Evolutionary conservation across 2,888 invertebrate genomes (phyloP), one percentile per base, ranked within the genome.

Genomic region (Melolontha melolontha): DNA sequence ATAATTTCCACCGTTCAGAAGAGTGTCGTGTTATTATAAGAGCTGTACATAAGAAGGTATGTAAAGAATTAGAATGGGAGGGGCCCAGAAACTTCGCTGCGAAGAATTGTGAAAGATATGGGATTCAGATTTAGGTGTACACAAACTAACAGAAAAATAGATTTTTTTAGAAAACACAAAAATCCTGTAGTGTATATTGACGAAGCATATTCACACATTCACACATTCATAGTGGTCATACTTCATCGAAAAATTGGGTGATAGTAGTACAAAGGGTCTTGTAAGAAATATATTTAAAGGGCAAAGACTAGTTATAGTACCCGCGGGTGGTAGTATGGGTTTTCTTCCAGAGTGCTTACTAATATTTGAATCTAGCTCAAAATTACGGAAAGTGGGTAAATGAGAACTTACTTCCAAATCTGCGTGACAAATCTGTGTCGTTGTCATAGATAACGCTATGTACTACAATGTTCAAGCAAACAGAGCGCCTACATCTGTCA

Each of bases 51-150:
- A 29, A 29, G 29, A 29, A 29, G 29, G 4, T 29, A 6, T 6
- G 29, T 29, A 29, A 5, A 29, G 29, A 29, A 29, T 29, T 29
- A 29, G 4, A 29, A 29, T 29, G 29, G 29, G 29, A 29, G 29
- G 29, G 29, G 16, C 5, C 8, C 8, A 47, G 29, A 29, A 29
- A 29, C 29, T 29, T 29, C 29, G 5, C 6, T 29, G 29, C 29
- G 29, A 29, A 29, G 8, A 47, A 47, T 47, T 14, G 47, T 47
- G 2, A 47, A 14, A 47, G 47, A 47, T 14, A 47, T 47, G 47
- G 47, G 47, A 47, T 47, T 47, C 47, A 7, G 47, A 47, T 14
- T 47, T 47, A 47, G 16, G 47, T n/a, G 47, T 16, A 47, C 47
- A 47, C 14, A 12, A 47, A 47, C 7, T n/a, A 12, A 47, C 47